Conservation (phyloP, 2,888 invertebrate genomes). For the Mythimna ferrago region DNA sequence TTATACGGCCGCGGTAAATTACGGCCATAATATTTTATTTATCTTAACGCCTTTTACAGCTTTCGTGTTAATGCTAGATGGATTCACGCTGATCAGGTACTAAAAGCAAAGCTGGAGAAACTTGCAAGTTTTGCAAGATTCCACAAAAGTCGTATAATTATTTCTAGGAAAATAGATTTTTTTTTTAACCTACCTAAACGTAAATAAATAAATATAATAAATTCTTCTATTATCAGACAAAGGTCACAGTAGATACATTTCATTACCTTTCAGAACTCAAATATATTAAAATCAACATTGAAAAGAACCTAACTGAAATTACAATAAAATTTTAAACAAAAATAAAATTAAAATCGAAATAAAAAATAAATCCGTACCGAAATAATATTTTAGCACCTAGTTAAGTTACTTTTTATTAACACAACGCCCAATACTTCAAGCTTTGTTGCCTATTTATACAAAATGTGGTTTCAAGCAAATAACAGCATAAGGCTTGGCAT, state of each 20-base stretch:
- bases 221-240: too few species aligned
- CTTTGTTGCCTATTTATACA: slow-evolving; percentile 10
- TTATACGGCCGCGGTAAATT: slow-evolving; percentile 27
- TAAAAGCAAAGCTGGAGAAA: slow-evolving; percentile 23
- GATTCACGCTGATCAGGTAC: slow-evolving; percentile 9
- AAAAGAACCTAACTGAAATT: too few species aligned
- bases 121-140: slow-evolving; percentile 6
- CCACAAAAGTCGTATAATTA: not conserved
- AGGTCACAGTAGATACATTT: too few species aligned
- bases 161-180: slow-evolving; percentile 8
- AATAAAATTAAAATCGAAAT: too few species aligned
- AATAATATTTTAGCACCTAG: not conserved
- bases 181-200: not conserved
- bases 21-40: slow-evolving; percentile 27
- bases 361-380: not conserved
- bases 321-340: too few species aligned
- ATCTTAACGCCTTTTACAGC: slow-evolving; percentile 23
- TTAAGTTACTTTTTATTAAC: not conserved
- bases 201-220: not conserved
- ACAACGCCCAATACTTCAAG: not conserved
- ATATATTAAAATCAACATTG: too few species aligned
- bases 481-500: slow-evolving; percentile 11
- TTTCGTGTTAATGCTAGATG: slow-evolving; percentile 22
- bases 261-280: too few species aligned
- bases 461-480: slow-evolving; percentile 23